Evolutionary conservation across 2,797 vertebrate species (phyloP).

Genomic region (Mareca penelope): DNA sequence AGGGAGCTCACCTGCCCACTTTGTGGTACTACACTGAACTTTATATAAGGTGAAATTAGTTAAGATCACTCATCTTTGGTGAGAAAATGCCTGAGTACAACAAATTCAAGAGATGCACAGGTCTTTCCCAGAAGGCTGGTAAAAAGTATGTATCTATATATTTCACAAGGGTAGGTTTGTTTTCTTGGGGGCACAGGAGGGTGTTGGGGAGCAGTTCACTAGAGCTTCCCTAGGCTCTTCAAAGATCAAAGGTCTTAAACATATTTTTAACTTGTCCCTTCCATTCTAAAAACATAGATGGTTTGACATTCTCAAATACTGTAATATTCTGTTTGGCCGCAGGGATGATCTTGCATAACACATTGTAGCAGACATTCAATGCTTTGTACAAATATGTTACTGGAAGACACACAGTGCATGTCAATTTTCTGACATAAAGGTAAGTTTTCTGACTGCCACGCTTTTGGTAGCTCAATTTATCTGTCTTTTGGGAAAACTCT

Average conservation of each 20-base stretch:
- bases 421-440: not conserved
- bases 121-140: not conserved
- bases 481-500: not conserved
- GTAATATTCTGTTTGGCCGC: not conserved
- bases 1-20: not conserved
- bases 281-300: not conserved
- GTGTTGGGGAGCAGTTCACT: not conserved
- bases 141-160: not conserved
- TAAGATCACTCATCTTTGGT: not conserved
- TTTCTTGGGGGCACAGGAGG: not conserved
- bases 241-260: not conserved
- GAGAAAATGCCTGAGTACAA: not conserved
- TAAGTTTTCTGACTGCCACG: not conserved
- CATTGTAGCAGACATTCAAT: not conserved
- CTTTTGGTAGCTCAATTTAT: not conserved
- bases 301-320: not conserved
- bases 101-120: not conserved
- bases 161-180: not conserved
- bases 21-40: not conserved
- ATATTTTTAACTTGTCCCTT: not conserved
- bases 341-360: not conserved
- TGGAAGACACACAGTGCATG: not conserved
- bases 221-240: not conserved
- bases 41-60: not conserved
- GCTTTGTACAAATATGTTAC: not conserved